These are phyloP conservation scores for Aspidiotus rigidus DNA, from an alignment of 2,888 invertebrate genomes.

Conservation along the genomic window DNA sequence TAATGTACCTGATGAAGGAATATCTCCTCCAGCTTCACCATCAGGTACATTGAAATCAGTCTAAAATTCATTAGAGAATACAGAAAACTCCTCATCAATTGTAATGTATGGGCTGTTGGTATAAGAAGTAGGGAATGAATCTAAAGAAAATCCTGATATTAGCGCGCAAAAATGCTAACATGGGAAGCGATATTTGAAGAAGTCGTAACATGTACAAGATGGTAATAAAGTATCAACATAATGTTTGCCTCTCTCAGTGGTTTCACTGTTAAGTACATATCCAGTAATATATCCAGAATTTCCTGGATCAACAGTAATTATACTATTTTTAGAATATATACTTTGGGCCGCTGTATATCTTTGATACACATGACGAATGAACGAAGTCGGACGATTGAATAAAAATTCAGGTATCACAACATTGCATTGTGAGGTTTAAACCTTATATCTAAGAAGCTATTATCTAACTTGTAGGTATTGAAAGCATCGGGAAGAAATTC, in stretches of 20 bases:
- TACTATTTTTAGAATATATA: background rate
- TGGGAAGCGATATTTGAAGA: slow-evolving; percentile 2
- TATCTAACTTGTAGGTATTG: background rate
- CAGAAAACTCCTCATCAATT: background rate
- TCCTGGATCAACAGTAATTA: background rate
- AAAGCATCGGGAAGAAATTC: background rate
- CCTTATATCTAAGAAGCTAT: no score
- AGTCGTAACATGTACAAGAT: background rate
- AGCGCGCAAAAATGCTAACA: slow-evolving; percentile 14
- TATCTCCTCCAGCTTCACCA: background rate
- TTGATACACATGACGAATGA: background rate
- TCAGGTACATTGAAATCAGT: background rate
- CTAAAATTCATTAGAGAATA: background rate
- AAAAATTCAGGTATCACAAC: no score
- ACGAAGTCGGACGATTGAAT: background rate
- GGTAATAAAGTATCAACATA: background rate
- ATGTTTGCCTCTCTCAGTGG: background rate
- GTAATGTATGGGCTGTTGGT: background rate
- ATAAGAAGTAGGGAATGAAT: background rate
- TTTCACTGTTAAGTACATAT: background rate
- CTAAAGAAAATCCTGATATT: background rate
- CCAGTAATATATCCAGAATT: no score
- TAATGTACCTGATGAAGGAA: background rate
- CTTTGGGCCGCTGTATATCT: background rate
- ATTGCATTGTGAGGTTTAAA: no score